A percentile compares a stretch with the other conserved stretches of the same genome.
phyloP scores from a whole-genome alignment of 1,140 invertebrate species.

The Armadillidium nasatum region DNA sequence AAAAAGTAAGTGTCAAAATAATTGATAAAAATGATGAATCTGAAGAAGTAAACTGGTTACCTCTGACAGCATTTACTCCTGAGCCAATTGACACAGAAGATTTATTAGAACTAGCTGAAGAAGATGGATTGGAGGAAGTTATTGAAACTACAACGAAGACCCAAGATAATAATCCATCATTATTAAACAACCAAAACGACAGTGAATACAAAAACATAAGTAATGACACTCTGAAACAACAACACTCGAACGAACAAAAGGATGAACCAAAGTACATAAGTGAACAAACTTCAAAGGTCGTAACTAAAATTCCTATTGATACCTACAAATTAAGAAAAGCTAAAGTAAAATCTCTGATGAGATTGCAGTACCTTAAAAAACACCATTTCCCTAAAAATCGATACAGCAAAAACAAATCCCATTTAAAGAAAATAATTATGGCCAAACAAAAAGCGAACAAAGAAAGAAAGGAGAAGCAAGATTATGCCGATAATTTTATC shows the following conservation, averaged over 20 bases:
- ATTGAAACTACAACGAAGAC: background rate
- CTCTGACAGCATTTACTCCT: slow-evolving; percentile 26
- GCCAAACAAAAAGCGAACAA: background rate
- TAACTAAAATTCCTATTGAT: background rate
- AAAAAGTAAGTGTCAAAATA: background rate
- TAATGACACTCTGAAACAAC: background rate
- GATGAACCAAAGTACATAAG: no score
- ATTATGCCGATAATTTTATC: background rate
- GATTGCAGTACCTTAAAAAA: background rate
- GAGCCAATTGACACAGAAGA: slow-evolving; percentile 28
- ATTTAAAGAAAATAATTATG: background rate
- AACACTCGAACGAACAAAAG: background rate
- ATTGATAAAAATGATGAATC: background rate
- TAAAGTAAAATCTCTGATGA: background rate
- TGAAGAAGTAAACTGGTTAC: slow-evolving; percentile 30
- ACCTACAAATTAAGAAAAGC: background rate
- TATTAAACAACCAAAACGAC: background rate
- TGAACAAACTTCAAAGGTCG: background rate
- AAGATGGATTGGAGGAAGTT: slow-evolving; percentile 31
- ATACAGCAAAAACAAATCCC: background rate
- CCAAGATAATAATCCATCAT: background rate
- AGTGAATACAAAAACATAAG: background rate
- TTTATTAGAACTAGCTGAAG: slow-evolving; percentile 28
- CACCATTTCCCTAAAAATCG: background rate
- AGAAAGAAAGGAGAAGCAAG: background rate